Conservation (phyloP, 2,888 invertebrate species). For the Epistrophella euchroma region DNA sequence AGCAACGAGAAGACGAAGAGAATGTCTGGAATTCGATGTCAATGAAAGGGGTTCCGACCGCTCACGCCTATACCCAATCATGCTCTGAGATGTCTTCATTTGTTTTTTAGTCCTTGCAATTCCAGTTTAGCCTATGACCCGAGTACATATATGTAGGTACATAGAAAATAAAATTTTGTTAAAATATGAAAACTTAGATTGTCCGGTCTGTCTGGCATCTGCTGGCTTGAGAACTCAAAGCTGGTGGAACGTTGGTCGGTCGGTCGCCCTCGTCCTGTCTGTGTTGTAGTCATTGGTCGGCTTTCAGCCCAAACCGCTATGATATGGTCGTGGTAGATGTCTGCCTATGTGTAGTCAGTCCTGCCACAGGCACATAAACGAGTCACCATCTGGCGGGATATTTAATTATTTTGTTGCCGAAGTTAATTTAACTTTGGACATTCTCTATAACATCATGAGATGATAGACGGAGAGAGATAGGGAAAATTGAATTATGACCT, state of each 20-base stretch:
- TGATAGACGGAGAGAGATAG: conserved; percentile 69
- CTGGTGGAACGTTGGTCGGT: conserved; percentile 11
- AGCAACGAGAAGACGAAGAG: conserved; percentile 5
- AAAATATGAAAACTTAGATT: conserved; percentile 72
- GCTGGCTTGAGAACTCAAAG: conserved; percentile 28
- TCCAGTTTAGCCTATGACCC: not conserved
- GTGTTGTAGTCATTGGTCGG: not conserved
- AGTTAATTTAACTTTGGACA: conserved; percentile 76
- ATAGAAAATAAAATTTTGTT: conserved; percentile 56
- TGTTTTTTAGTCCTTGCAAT: not conserved
- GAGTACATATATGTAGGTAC: not conserved
- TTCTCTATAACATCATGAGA: conserved; percentile 68
- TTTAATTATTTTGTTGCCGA: conserved; percentile 76
- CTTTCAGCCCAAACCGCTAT: conserved; percentile 27
- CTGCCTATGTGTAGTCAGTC: conserved; percentile 24
- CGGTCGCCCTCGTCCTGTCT: not conserved
- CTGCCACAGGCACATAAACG: conserved; percentile 68
- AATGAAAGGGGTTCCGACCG: conserved; percentile 18
- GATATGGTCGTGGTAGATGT: conserved; percentile 24
- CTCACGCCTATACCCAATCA: no score
- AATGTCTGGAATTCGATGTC: conserved; percentile 58
- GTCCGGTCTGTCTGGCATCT: conserved; percentile 42
- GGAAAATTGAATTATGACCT: conserved; percentile 74
- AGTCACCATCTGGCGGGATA: conserved; percentile 74
- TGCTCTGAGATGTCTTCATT: conserved; percentile 51